A percentile compares a stretch with the other conserved stretches of the same genome.
Evolutionary conservation across 2,113 vertebrate species (phyloP).

Genomic region (Paradoxurus hermaphroditus): DNA sequence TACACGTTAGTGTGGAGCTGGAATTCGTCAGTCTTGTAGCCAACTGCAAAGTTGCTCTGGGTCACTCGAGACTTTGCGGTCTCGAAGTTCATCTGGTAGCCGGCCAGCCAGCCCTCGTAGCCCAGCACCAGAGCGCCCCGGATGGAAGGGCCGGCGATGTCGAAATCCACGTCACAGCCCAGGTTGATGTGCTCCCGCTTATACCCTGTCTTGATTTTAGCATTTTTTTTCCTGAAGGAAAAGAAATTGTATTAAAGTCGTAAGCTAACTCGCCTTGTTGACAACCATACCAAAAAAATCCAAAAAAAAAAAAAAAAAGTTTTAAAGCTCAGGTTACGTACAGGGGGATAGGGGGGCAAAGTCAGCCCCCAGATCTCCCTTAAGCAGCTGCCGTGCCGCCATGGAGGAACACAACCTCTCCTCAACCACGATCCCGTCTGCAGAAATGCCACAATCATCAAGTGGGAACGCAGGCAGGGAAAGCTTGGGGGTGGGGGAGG

Average conservation of each 20-base stretch:
- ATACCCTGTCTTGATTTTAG: constrained; percentile 94
- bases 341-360: background rate
- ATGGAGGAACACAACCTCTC: background rate
- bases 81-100: constrained; percentile 98
- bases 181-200: constrained; percentile 96
- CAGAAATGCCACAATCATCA: background rate
- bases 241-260: background rate
- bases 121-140: constrained; percentile 92
- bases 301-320: background rate
- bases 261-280: background rate
- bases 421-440: background rate
- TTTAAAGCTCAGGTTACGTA: background rate
- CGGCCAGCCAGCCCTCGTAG: constrained; percentile 97
- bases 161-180: constrained; percentile 95
- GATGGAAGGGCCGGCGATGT: constrained; percentile 94
- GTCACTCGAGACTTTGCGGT: constrained; percentile 93
- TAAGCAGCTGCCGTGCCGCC: background rate
- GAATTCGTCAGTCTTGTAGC: constrained; percentile 97
- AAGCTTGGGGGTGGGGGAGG: background rate
- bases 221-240: constrained; percentile 93
- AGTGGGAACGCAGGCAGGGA: background rate
- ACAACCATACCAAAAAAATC: background rate
- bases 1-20: constrained; percentile 99
- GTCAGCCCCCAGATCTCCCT: background rate
- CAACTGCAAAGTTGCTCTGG: constrained; percentile 98